phyloP scores from a whole-genome alignment of 2,888 invertebrate species.

The Lampropteryx suffumata region DNA sequence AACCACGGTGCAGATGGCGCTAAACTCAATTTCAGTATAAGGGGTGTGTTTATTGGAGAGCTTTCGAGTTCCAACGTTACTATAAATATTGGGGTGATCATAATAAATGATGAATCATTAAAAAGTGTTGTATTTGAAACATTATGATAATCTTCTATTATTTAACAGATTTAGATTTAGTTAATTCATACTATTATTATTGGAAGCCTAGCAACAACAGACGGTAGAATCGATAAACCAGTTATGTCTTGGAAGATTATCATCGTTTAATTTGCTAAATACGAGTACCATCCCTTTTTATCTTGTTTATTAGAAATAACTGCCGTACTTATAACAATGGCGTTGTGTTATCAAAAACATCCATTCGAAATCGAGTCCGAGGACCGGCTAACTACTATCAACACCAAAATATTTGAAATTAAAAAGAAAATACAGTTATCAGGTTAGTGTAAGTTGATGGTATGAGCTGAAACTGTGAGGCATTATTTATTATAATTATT shows the following conservation, averaged over 20 bases:
- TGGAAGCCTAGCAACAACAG: conserved; percentile 21
- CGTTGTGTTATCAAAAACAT: conserved; percentile 75
- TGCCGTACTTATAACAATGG: conserved; percentile 41
- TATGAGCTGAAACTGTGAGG: background rate
- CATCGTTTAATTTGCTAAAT: background rate
- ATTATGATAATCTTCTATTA: background rate
- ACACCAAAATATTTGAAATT: conserved; percentile 91
- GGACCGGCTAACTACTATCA: conserved; percentile 83
- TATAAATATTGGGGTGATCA: conserved; percentile 3
- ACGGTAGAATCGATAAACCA: conserved; percentile 19
- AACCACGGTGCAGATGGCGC: conserved; percentile 66
- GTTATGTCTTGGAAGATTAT: conserved; percentile 1
- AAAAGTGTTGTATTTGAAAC: background rate
- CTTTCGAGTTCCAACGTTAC: background rate
- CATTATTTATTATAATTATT: too few relatives aligned
- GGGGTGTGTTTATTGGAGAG: conserved; percentile 40
- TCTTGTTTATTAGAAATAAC: conserved; percentile 6
- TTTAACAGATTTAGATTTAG: background rate
- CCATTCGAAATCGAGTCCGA: conserved; percentile 77
- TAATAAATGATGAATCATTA: background rate
- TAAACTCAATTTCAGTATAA: conserved; percentile 32
- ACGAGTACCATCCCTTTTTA: background rate
- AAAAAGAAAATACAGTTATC: conserved; percentile 94
- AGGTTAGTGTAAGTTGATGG: conserved; percentile 71
- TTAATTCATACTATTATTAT: background rate